These are phyloP conservation scores for Asarcornis scutulata DNA, from an alignment of 2,113 vertebrate genomes.

Conservation along the genomic window DNA sequence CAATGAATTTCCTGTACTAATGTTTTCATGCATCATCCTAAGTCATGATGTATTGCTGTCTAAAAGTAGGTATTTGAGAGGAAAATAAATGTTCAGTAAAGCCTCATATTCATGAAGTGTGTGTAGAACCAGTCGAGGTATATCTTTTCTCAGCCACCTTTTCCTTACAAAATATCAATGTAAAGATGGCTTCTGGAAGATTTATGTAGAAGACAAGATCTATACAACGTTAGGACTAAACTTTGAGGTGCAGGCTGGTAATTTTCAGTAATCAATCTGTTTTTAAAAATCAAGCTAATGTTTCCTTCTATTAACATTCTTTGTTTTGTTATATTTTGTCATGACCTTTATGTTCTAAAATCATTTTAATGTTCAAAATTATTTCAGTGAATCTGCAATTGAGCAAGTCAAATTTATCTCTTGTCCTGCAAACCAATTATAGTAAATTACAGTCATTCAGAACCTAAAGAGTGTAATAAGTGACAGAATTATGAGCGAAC, in stretches of 20 bases:
- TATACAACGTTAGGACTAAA: not conserved
- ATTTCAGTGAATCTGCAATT: constrained; percentile 54
- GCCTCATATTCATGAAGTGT: fast-evolving
- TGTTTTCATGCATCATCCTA: not conserved
- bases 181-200: not conserved
- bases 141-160: not conserved
- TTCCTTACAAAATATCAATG: not conserved
- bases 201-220: not conserved
- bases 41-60: not conserved
- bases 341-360: constrained; percentile 7
- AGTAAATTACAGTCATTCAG: constrained; percentile 65
- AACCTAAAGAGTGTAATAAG: constrained; percentile 58
- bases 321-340: constrained; percentile 24
- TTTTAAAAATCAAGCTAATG: not conserved
- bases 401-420: constrained; percentile 63
- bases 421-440: constrained; percentile 63
- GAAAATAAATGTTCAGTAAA: not conserved
- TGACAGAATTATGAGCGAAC: constrained; percentile 59
- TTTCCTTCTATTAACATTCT: not conserved
- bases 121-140: not conserved
- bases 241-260: not conserved
- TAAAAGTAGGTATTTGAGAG: not conserved
- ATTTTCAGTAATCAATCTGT: constrained; percentile 19
- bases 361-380: constrained; percentile 12
- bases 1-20: not conserved